Evolutionary conservation across 2,888 invertebrate species (phyloP), one percentile per base, ranked within the genome.

Genomic region (Deilephila porcellus): DNA sequence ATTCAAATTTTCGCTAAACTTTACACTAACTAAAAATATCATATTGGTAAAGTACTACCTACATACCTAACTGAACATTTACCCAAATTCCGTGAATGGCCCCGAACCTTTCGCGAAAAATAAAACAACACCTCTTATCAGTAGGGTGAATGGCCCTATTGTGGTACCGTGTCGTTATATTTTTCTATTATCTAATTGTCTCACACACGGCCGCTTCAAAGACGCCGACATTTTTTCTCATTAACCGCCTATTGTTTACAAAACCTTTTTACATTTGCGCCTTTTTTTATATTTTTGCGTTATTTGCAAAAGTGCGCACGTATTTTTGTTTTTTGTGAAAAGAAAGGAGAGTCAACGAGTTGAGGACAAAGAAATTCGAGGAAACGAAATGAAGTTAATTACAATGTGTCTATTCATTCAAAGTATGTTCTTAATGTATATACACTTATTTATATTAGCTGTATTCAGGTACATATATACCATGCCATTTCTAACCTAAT

Each of bases 141-240:
- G 80, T 86, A 80, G 79, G 82, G 80, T 82, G 83, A 80, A 74
- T 75, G 73, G 63, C 19, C 77, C 85, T 74, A 85, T 91, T 91
- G 87, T 91, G 75, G 75, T 52, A 56, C 34, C 74, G 74, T 74
- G 78, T 78, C 77, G 76, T 77, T 74, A 77, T 82, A 76, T 75
- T 75, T 32, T 75, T 73, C 78, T 77, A 82, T 82, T 86, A 78
- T 84, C 82, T 81, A 84, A 45, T 82, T 85, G 86, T 86, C 84
- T 83, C 90, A 91, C 91, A 91, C 83, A 88, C 88, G 88, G 81
- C 77, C 73, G 81, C 84, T 84, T 87, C 81, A 89, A 88, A 89
- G 62, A 71, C 29, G 73, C 84, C 85, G 82, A 56, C 73, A 72
- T 20, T 73, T 67, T 71, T 73, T 67, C 59, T 59, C 64, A 8